A percentile compares a stretch with the other conserved stretches of the same genome.
Evolutionary conservation across 2,113 vertebrate species (phyloP).

Genomic region (Actenoides lindsayi): DNA sequence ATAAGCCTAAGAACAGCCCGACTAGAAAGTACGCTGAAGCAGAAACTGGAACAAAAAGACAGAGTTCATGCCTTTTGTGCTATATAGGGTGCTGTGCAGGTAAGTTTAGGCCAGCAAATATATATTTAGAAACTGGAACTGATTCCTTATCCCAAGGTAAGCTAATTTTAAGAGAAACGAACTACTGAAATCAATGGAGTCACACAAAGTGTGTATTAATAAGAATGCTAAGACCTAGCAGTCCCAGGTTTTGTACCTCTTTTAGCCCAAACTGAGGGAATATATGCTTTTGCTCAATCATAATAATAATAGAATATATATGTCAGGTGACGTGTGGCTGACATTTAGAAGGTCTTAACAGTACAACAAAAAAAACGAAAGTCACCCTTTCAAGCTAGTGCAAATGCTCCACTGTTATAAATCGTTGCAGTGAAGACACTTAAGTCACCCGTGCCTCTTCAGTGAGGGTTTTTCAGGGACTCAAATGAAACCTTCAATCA

Average conservation of each 20-base stretch:
- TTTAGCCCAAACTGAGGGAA: neutral
- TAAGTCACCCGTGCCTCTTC: neutral
- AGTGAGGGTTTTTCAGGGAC: neutral
- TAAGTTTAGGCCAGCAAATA: neutral
- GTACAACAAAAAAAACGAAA: neutral
- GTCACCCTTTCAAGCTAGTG: neutral
- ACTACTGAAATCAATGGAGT: neutral
- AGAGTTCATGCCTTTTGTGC: neutral
- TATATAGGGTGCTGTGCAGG: neutral
- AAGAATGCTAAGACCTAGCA: neutral
- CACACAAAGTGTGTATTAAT: neutral
- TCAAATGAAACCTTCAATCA: neutral
- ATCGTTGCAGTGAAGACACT: neutral
- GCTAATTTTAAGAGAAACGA: neutral
- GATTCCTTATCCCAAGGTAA: neutral
- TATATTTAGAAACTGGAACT: neutral
- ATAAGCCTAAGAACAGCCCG: neutral
- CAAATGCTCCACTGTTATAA: neutral
- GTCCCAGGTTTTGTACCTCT: neutral
- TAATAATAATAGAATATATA: neutral
- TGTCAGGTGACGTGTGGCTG: neutral
- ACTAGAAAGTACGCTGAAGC: neutral
- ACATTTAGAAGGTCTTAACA: neutral
- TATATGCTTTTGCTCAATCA: rapidly evolving
- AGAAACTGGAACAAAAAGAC: neutral